Evolutionary conservation across 2,888 invertebrate genomes (phyloP).

Genomic region (Germaria angustata): DNA sequence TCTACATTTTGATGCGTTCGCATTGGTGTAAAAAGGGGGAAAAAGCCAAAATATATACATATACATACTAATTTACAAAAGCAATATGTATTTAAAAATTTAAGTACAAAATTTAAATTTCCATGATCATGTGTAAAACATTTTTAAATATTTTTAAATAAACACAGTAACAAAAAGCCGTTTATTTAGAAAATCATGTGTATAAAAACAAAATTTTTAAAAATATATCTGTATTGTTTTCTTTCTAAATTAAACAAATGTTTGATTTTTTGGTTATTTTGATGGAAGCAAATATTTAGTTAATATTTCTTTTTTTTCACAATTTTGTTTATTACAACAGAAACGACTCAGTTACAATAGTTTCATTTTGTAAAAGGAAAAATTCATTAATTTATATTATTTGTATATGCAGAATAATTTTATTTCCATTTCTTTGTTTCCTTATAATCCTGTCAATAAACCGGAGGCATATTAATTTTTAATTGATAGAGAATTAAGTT

Average conservation of each 20-base stretch:
- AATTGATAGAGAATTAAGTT: background rate
- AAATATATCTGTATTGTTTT: background rate
- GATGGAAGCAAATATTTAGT: conserved; percentile 40
- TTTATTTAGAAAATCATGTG: conserved; percentile 28
- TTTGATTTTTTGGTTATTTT: background rate
- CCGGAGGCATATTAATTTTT: conserved; percentile 34
- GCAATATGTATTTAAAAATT: background rate
- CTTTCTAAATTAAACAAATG: conserved; percentile 19
- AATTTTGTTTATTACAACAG: conserved; percentile 36
- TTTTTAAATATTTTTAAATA: conserved; percentile 23
- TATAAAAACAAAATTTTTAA: conserved; percentile 28
- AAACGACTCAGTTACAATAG: conserved; percentile 54
- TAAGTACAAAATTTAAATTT: conserved; percentile 6
- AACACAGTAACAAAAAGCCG: background rate
- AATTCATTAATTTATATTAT: background rate
- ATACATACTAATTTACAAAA: background rate
- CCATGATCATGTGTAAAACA: conserved; percentile 44
- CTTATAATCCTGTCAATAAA: conserved; percentile 21
- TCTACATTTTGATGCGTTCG: background rate
- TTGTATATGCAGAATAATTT: background rate
- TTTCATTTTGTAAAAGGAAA: conserved; percentile 3
- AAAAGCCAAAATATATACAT: too few relatives aligned
- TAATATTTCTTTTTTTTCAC: background rate
- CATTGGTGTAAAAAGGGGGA: too few relatives aligned
- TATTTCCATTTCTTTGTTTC: conserved; percentile 23